Evolutionary conservation across 1,140 invertebrate species (phyloP).

Genomic region (Temnothorax longispinosus): DNA sequence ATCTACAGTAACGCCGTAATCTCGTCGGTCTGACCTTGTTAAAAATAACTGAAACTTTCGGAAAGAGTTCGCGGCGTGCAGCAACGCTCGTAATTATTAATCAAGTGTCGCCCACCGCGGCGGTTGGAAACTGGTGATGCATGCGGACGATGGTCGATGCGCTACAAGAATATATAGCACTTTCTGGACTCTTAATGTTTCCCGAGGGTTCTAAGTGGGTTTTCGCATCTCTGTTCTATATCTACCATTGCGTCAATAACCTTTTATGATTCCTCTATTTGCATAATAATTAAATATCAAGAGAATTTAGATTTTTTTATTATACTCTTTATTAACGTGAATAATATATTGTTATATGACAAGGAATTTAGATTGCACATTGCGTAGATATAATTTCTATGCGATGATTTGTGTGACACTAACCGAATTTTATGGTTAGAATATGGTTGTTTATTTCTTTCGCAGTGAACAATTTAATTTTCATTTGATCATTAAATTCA

Average conservation of each 20-base stretch:
- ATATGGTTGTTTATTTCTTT: not conserved
- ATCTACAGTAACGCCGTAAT: constrained; percentile 2
- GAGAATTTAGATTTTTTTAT: not conserved
- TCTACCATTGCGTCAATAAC: not conserved
- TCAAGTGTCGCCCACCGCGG: not conserved
- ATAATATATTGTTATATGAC: not conserved
- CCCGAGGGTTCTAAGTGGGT: not conserved
- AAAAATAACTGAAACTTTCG: constrained; percentile 41
- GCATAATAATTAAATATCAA: not conserved
- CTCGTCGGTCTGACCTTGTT: constrained; percentile 29
- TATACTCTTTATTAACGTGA: not conserved
- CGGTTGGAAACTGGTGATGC: not conserved
- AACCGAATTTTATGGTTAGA: not conserved
- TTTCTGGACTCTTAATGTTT: constrained; percentile 5
- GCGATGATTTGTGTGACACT: not conserved
- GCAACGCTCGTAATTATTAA: constrained; percentile 42
- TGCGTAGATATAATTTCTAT: not conserved
- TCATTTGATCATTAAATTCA: not conserved
- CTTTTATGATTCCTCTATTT: not conserved
- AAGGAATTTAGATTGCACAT: not conserved
- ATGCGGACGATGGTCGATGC: not conserved
- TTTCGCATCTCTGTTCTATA: not conserved
- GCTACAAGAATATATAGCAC: not conserved
- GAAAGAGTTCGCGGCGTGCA: constrained; percentile 5
- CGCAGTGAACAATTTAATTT: not conserved